Percentiles rank a stretch among this genome's conserved stretches.
These are phyloP conservation scores for Eulemur mongoz DNA, from an alignment of 2,797 vertebrate species.

Conservation along the genomic window DNA sequence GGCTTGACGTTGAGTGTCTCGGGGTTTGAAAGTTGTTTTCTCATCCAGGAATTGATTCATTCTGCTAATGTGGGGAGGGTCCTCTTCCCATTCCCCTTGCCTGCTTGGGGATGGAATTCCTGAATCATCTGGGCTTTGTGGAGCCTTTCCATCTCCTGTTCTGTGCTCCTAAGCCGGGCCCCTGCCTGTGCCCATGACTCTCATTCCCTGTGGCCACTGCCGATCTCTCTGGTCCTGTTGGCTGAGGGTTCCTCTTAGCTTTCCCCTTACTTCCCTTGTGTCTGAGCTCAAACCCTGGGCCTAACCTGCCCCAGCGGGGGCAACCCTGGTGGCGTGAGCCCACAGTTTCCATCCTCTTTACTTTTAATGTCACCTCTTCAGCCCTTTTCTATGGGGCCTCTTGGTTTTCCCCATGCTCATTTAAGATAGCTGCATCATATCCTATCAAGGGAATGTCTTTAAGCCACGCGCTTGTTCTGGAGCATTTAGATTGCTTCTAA, in stretches of 20 bases:
- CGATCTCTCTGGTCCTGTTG: neutral
- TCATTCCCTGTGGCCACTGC: neutral
- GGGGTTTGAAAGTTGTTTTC: neutral
- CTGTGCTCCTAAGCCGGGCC: neutral
- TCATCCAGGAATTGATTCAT: neutral
- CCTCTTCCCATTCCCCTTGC: neutral
- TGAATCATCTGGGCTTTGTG: neutral
- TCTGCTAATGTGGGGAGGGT: neutral
- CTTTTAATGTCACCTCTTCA: neutral
- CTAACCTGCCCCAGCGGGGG: neutral
- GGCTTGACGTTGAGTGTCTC: neutral
- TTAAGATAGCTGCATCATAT: constrained; percentile 36
- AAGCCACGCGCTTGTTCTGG: constrained; percentile 30
- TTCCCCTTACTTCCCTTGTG: neutral
- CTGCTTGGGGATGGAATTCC: neutral
- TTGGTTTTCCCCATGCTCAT: neutral
- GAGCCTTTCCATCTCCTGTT: neutral
- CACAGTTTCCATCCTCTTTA: neutral
- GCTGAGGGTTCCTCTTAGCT: neutral
- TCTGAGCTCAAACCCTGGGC: neutral
- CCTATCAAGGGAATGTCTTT: constrained; percentile 39
- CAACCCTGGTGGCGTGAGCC: neutral
- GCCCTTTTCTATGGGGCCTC: neutral
- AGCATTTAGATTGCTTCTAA: constrained; percentile 63
- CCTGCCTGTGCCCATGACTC: neutral